phyloP scores from a whole-genome alignment of 2,888 invertebrate genomes.

The Drosophila sordidula region DNA sequence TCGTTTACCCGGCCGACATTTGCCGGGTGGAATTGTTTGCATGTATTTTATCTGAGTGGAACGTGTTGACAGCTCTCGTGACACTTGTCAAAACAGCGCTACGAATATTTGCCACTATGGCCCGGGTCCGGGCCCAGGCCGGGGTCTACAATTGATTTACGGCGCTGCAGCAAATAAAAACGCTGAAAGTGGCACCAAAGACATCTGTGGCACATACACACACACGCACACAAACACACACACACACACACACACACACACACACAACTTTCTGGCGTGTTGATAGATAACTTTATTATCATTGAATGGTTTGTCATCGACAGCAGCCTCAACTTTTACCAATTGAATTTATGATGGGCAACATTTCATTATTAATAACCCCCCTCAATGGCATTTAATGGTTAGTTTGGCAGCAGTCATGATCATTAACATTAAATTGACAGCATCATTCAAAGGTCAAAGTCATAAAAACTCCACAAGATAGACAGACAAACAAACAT shows the following conservation, averaged over 20 bases:
- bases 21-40: slow-evolving; percentile 13
- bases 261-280: slow-evolving; percentile 5
- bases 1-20: neutral
- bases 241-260: neutral
- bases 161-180: slow-evolving; percentile 31
- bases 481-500: slow-evolving; percentile 4
- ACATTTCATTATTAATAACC: slow-evolving; percentile 63
- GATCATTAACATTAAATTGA: slow-evolving; percentile 63
- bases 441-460: slow-evolving; percentile 66
- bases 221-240: slow-evolving; percentile 3
- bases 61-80: slow-evolving; percentile 70
- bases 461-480: slow-evolving; percentile 57
- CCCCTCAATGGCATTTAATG: slow-evolving; percentile 54
- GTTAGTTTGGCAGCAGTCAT: slow-evolving; percentile 47
- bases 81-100: slow-evolving; percentile 74
- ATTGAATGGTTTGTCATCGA: slow-evolving; percentile 47
- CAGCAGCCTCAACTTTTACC: slow-evolving; percentile 29
- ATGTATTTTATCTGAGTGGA: slow-evolving; percentile 50
- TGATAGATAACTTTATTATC: slow-evolving; percentile 67
- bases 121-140: slow-evolving; percentile 8
- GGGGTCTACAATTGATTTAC: slow-evolving; percentile 56
- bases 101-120: slow-evolving; percentile 54
- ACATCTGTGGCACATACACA: slow-evolving; percentile 11
- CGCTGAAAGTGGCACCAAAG: slow-evolving; percentile 7
- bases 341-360: slow-evolving; percentile 59